Percentiles rank a stretch among this genome's conserved stretches.
phyloP scores from a whole-genome alignment of 2,888 invertebrate species.

The Leucoma salicis region DNA sequence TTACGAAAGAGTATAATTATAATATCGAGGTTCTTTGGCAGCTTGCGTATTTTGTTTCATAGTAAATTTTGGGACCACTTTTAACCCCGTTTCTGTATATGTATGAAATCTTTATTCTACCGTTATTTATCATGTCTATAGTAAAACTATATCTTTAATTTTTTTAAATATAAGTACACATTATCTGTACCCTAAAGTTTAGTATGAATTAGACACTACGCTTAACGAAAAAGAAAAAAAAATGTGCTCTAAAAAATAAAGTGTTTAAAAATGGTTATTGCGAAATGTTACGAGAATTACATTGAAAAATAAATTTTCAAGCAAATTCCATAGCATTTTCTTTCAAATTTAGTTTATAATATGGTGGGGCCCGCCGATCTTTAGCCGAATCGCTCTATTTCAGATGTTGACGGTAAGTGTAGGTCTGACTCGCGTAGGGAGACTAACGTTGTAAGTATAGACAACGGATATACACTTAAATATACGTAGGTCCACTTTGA shows the following conservation, averaged over 20 bases:
- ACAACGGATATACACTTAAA: constrained; percentile 25
- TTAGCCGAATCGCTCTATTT: constrained; percentile 75
- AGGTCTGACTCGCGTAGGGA: constrained; percentile 67
- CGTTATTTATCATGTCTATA: constrained; percentile 7
- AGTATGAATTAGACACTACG: constrained; percentile 68
- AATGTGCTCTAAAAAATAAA: constrained; percentile 44
- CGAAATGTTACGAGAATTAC: constrained; percentile 70
- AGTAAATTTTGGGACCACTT: constrained; percentile 80
- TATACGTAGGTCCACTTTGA: constrained; percentile 49
- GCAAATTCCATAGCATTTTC: constrained; percentile 75
- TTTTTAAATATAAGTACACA: constrained; percentile 14
- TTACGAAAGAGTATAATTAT: constrained; percentile 43
- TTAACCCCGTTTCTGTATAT: constrained; percentile 51
- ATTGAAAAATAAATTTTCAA: constrained; percentile 71
- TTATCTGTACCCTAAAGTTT: constrained; percentile 59
- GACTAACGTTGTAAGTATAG: constrained; percentile 54
- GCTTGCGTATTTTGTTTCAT: constrained; percentile 73
- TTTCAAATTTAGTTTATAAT: constrained; percentile 57
- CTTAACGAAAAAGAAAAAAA: constrained; percentile 41
- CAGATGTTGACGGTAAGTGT: constrained; percentile 82
- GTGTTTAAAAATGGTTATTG: constrained; percentile 53
- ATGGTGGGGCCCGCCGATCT: constrained; percentile 72
- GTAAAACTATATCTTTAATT: constrained; percentile 17
- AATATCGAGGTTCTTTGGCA: constrained; percentile 48
- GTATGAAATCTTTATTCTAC: constrained; percentile 43